Evolutionary conservation across 2,888 invertebrate genomes (phyloP).

Genomic region (Xestia ashworthii): DNA sequence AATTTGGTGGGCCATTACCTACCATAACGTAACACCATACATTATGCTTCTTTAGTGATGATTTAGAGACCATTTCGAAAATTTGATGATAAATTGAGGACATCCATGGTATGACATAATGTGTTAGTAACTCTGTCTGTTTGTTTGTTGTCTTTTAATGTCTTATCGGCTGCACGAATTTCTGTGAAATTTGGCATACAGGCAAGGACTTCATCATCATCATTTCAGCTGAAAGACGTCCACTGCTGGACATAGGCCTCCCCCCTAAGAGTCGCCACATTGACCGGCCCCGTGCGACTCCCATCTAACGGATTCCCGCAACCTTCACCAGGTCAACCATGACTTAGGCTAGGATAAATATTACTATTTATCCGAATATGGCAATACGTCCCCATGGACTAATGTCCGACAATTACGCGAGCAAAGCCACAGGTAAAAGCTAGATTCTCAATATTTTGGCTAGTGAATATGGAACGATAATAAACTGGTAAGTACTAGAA

Average conservation of each 20-base stretch:
- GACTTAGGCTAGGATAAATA: background rate
- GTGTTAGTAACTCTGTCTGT: background rate
- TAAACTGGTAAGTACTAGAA: conserved; percentile 17
- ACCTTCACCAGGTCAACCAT: background rate
- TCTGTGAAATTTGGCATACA: background rate
- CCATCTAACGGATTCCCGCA: too few species aligned
- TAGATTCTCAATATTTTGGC: background rate
- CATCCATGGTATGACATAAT: background rate
- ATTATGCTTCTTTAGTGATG: conserved; percentile 13
- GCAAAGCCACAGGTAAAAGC: background rate
- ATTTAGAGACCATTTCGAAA: conserved; percentile 4
- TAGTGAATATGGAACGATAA: background rate
- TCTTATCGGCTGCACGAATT: background rate
- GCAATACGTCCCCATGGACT: background rate
- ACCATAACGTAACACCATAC: conserved; percentile 7
- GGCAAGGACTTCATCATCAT: too few species aligned
- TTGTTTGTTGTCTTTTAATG: background rate
- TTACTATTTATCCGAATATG: background rate
- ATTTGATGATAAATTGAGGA: background rate
- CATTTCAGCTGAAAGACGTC: too few species aligned
- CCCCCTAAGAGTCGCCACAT: too few species aligned
- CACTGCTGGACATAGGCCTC: too few species aligned
- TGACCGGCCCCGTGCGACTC: too few species aligned
- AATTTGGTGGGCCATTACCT: conserved; percentile 53
- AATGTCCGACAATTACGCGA: background rate